These are phyloP conservation scores for Setipinna tenuifilis DNA, from an alignment of 2,797 vertebrate species.

Conservation along the genomic window DNA sequence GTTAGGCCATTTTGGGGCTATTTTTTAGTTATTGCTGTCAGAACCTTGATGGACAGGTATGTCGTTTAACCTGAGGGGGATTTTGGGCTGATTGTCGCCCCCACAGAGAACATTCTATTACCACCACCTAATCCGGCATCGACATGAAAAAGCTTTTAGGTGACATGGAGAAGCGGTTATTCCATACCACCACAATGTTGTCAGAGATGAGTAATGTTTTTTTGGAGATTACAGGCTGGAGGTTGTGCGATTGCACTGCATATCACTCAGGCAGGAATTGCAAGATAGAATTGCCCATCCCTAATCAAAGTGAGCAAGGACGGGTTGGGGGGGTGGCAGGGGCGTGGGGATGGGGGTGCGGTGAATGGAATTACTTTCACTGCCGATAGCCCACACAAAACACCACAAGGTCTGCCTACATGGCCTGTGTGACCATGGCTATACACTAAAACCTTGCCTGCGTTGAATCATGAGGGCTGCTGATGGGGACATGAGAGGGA, in stretches of 20 bases:
- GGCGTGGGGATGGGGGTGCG: not conserved
- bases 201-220: conserved; percentile 47
- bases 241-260: conserved; percentile 37
- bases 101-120: conserved; percentile 44
- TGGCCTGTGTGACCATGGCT: not conserved
- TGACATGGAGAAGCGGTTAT: conserved; percentile 24
- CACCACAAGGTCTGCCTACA: conserved; percentile 16
- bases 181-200: conserved; percentile 36
- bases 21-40: conserved; percentile 22
- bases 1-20: conserved; percentile 18
- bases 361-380: conserved; percentile 14
- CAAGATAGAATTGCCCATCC: conserved; percentile 29
- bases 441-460: not conserved
- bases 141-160: conserved; percentile 43
- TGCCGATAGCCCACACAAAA: conserved; percentile 1
- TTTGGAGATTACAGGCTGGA: conserved; percentile 48
- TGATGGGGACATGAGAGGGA: not conserved
- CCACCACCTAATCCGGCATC: conserved; percentile 48
- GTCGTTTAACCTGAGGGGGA: conserved; percentile 50
- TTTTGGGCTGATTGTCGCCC: conserved; percentile 34
- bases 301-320: conserved; percentile 23
- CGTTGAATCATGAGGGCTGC: conserved; percentile 13
- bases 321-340: not conserved
- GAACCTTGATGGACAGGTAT: conserved; percentile 38
- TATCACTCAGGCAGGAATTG: conserved; percentile 40